These are phyloP conservation scores for Epizoanthus scotinus DNA, from an alignment of 92 coral and sea anemone species.

Conservation along the genomic window DNA sequence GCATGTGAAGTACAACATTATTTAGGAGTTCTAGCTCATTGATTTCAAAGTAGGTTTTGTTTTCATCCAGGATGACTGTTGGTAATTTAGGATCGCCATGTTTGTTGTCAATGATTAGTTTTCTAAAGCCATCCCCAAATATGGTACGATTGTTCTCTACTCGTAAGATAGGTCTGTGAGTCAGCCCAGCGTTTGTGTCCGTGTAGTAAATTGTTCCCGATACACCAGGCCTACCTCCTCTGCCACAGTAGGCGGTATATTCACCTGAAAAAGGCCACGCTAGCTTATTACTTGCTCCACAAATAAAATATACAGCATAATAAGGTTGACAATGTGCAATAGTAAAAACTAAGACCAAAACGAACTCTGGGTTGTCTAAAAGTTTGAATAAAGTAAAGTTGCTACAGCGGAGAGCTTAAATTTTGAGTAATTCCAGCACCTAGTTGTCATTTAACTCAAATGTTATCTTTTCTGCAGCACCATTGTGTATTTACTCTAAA, in stretches of 20 bases:
- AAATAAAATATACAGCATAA: neutral
- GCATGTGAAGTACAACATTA: conserved; percentile 56
- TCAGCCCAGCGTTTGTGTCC: conserved; percentile 68
- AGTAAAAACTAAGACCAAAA: too few relatives aligned
- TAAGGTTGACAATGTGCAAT: too few relatives aligned
- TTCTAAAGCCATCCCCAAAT: conserved; percentile 63
- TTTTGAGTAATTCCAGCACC: too few relatives aligned
- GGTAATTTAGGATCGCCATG: conserved; percentile 58
- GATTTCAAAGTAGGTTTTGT: conserved; percentile 61
- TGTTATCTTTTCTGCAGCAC: too few relatives aligned
- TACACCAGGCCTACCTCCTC: conserved; percentile 57
- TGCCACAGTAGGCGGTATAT: conserved; percentile 60
- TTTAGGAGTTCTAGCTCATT: conserved; percentile 58
- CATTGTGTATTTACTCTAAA: too few relatives aligned
- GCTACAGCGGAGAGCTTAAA: too few relatives aligned
- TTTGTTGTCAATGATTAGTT: conserved; percentile 62
- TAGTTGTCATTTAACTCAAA: too few relatives aligned
- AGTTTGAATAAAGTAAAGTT: too few relatives aligned
- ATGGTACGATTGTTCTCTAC: conserved; percentile 52
- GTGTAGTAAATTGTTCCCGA: conserved; percentile 71
- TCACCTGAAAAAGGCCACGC: conserved; percentile 47
- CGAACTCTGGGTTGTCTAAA: too few relatives aligned
- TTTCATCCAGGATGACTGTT: conserved; percentile 54
- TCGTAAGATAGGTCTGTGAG: conserved; percentile 56
- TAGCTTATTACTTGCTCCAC: neutral